Percentiles rank a stretch among this genome's conserved stretches.
Evolutionary conservation across 2,113 vertebrate genomes (phyloP).

Genomic region (Eudyptes chrysolophus): DNA sequence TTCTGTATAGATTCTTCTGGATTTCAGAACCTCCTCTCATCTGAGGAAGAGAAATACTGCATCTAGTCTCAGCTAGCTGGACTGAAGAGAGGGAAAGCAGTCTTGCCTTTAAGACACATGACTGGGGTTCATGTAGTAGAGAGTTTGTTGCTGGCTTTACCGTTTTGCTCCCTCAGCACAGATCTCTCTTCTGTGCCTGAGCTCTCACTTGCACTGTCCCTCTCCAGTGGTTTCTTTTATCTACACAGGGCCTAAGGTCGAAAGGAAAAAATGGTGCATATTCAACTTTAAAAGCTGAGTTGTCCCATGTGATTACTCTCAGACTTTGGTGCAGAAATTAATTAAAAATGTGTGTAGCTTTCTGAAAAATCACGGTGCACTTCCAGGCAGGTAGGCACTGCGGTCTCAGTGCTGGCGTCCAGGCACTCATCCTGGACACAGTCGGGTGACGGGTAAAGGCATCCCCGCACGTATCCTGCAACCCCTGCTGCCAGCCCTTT

Average conservation of each 20-base stretch:
- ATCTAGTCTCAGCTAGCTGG: neutral
- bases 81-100: neutral
- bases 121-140: fast-evolving
- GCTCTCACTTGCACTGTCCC: neutral
- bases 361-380: fast-evolving
- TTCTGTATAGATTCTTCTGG: neutral
- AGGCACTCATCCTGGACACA: fast-evolving
- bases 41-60: neutral
- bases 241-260: neutral
- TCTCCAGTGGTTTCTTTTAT: neutral
- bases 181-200: neutral
- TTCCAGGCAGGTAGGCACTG: neutral
- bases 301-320: neutral
- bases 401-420: fast-evolving
- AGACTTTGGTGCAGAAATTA: neutral
- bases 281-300: neutral
- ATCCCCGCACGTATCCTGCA: fast-evolving
- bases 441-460: fast-evolving
- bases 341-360: neutral
- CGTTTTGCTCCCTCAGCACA: fast-evolving
- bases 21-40: neutral
- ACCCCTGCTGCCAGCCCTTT: fast-evolving
- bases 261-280: neutral
- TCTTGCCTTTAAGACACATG: neutral
- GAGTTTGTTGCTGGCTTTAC: neutral